Evolutionary conservation across 1,140 invertebrate genomes (phyloP).

Genomic region (Heliconius himera): DNA sequence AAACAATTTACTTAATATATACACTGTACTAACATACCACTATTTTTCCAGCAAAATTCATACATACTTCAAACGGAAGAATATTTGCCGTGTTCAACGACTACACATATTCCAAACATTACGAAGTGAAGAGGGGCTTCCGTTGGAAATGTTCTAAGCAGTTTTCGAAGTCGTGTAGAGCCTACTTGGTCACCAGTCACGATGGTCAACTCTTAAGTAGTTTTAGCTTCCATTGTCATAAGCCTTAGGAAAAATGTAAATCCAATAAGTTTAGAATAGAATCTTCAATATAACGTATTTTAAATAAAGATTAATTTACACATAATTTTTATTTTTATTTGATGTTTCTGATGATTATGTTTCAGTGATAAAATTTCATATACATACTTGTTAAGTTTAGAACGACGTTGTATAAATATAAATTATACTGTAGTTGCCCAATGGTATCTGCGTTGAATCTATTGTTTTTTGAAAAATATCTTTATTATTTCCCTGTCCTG

Average conservation of each 20-base stretch:
- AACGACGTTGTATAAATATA: not conserved
- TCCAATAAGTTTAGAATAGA: no score
- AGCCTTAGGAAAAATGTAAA: not conserved
- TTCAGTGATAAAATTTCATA: no score
- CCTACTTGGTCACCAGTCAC: slow-evolving; percentile 44
- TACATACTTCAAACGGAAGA: slow-evolving; percentile 43
- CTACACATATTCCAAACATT: slow-evolving; percentile 54
- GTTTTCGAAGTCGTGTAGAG: slow-evolving; percentile 48
- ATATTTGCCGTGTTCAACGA: slow-evolving; percentile 46
- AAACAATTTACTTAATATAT: not conserved
- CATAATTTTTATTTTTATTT: no score
- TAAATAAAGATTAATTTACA: no score
- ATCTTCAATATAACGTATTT: no score
- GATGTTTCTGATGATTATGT: no score
- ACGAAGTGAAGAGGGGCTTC: slow-evolving; percentile 38
- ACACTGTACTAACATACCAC: not conserved
- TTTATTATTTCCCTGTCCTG: not conserved
- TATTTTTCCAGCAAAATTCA: slow-evolving; percentile 46
- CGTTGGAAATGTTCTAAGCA: slow-evolving; percentile 57
- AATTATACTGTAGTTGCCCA: not conserved
- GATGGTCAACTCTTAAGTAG: slow-evolving; percentile 37
- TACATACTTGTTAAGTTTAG: no score
- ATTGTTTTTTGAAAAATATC: no score
- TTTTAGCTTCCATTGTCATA: slow-evolving; percentile 19
- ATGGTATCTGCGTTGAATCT: not conserved